Evolutionary conservation across 1,140 invertebrate genomes (phyloP), one percentile per base, ranked within the genome.

Genomic region (Zaprionus kolodkinae): DNA sequence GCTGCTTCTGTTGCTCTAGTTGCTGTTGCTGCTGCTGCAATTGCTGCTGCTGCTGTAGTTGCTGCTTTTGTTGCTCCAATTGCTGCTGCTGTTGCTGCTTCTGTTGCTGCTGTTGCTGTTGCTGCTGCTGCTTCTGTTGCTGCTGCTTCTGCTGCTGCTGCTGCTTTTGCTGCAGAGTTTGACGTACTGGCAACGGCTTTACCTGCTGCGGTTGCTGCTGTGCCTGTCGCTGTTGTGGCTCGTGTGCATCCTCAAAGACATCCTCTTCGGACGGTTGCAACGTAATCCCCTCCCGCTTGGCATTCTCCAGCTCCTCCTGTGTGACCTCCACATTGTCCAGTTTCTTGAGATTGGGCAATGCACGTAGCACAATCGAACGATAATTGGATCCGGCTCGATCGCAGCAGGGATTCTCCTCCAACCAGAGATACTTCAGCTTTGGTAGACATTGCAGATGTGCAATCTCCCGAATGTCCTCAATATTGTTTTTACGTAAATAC

Each of bases 351-450:
- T 97, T 96, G 27, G 98, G 98, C 69, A 99, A 93, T 56, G 96
- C 95, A 90, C 95, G 95, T 21, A 99, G 93, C 13, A 99, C 97
- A 35, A 97, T 96, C 83, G 96, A 93, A 54, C 98, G 95, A 93
- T 99, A 97, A 96, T 96, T 95, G 64, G 81, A n/a, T 11, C 91
- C 91, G 12, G 96, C 95, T 69, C 94, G 94, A 43, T 96, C 94
- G 33, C 97, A 96, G 93, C 97, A 99, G 15, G 98, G 98, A 94
- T 99, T 99, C 93, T 99, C 98, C 70, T 96, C 96, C 10, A 99
- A 93, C 97, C 97, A 98, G 21, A 99, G 94, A 91, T 96, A 96
- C 72, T 96, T 95, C 62, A 99, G 94, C 75, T 96, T 95, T 7
- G 96, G 95, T 77, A 99, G 93, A 77, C 84, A 84, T 93, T 96